A percentile compares a stretch with the other conserved stretches of the same genome.
Conservation (phyloP, 1,140 invertebrate species). For the Drosophila yakuba region DNA sequence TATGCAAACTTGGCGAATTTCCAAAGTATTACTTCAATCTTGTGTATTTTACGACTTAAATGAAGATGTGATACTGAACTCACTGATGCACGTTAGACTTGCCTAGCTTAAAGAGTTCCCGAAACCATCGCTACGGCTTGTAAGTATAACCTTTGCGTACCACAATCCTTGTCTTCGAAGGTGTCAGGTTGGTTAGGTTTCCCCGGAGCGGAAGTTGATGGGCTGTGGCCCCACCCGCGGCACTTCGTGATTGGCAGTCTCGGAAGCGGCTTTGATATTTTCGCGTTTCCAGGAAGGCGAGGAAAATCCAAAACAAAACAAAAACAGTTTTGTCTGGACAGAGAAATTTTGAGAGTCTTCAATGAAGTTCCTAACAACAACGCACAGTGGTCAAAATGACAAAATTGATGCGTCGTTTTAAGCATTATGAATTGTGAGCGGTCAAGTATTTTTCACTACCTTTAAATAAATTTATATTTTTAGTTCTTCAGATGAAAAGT, state of each 20-base stretch:
- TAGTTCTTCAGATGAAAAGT: too few species aligned
- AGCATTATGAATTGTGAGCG: too few species aligned
- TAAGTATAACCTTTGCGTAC: not conserved
- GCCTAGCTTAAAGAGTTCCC: not conserved
- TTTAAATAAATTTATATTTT: too few species aligned
- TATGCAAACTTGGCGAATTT: too few species aligned
- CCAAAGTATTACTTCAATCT: too few species aligned
- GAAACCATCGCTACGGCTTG: not conserved
- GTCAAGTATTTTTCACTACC: too few species aligned
- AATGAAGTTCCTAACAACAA: slow-evolving; percentile 56
- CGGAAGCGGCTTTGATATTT: slow-evolving; percentile 53
- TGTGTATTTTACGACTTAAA: not conserved
- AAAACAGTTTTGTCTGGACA: slow-evolving; percentile 25
- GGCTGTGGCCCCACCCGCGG: slow-evolving; percentile 12
- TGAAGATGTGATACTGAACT: not conserved
- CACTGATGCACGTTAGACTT: not conserved
- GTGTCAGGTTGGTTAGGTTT: slow-evolving; percentile 1
- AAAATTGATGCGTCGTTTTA: too few species aligned
- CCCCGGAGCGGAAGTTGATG: slow-evolving; percentile 28
- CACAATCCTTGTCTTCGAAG: slow-evolving; percentile 1
- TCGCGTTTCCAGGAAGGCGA: slow-evolving; percentile 18
- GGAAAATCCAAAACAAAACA: slow-evolving; percentile 14
- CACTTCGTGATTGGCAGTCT: slow-evolving; percentile 35
- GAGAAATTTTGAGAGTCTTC: slow-evolving; percentile 42
- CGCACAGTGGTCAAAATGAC: not conserved